These are phyloP conservation scores for Philereme vetulata DNA, from an alignment of 2,888 invertebrate genomes.

Conservation along the genomic window DNA sequence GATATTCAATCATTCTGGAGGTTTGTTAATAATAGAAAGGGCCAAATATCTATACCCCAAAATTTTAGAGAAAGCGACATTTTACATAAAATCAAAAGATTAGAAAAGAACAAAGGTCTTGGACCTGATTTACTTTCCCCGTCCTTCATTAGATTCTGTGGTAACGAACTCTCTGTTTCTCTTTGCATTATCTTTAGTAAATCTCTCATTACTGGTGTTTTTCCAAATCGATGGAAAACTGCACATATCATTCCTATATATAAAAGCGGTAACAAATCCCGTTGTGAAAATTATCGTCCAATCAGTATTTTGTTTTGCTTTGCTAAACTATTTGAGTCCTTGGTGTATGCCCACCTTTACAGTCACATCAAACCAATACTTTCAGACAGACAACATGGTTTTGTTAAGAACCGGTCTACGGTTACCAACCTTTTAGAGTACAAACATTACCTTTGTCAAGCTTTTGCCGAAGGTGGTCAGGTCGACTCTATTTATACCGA, in stretches of 20 bases:
- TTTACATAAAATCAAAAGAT: not conserved
- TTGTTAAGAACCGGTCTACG: slow-evolving; percentile 1
- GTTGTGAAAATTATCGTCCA: slow-evolving; percentile 5
- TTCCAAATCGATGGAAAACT: not conserved
- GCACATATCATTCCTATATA: too few species aligned
- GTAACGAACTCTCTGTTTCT: not conserved
- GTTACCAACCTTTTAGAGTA: slow-evolving; percentile 4
- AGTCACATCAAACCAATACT: not conserved
- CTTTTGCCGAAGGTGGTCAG: slow-evolving; percentile 2
- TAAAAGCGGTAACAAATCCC: slow-evolving; percentile 4
- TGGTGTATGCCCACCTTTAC: slow-evolving; percentile 4
- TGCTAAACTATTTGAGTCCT: not conserved
- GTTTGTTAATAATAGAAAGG: slow-evolving; percentile 7
- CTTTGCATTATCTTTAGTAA: slow-evolving; percentile 5
- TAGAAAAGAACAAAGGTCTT: slow-evolving; percentile 2
- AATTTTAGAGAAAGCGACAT: not conserved
- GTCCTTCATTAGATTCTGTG: not conserved
- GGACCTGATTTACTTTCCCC: slow-evolving; percentile 2
- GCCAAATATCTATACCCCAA: slow-evolving; percentile 2
- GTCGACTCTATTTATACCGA: slow-evolving; percentile 5
- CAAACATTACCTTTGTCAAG: not conserved
- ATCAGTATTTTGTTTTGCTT: not conserved
- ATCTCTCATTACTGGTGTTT: not conserved
- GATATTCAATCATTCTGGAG: slow-evolving; percentile 7
- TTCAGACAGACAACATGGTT: slow-evolving; percentile 1